A percentile compares a stretch with the other conserved stretches of the same genome.
These are phyloP conservation scores for Sciaenops ocellatus DNA, from an alignment of 2,797 vertebrate genomes.

Conservation along the genomic window DNA sequence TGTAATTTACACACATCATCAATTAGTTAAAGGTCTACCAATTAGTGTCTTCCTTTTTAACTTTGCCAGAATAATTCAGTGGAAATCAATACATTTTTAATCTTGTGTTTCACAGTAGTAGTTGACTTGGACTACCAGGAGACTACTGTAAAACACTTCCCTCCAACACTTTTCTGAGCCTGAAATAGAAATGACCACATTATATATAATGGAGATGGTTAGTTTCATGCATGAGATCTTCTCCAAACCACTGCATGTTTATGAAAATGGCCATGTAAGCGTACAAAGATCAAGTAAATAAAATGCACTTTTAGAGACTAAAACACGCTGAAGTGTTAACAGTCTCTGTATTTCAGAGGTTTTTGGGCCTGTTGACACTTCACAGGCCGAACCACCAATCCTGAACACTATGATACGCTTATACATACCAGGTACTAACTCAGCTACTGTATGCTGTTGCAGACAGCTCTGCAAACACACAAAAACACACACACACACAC, in stretches of 20 bases:
- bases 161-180: slow-evolving; percentile 26
- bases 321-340: slow-evolving; percentile 26
- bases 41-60: slow-evolving; percentile 74
- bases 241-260: slow-evolving; percentile 8
- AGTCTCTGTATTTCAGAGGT: slow-evolving; percentile 44
- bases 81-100: slow-evolving; percentile 77
- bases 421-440: slow-evolving; percentile 32
- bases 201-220: slow-evolving; percentile 6
- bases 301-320: slow-evolving; percentile 19
- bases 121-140: slow-evolving; percentile 59
- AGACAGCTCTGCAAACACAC: slow-evolving; percentile 24
- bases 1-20: slow-evolving; percentile 69
- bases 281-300: slow-evolving; percentile 8
- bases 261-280: slow-evolving; percentile 16
- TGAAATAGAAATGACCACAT: slow-evolving; percentile 28
- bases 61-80: slow-evolving; percentile 75
- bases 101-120: slow-evolving; percentile 50
- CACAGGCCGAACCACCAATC: slow-evolving; percentile 48
- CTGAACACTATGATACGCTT: slow-evolving; percentile 24
- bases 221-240: slow-evolving; percentile 12
- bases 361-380: slow-evolving; percentile 46
- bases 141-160: slow-evolving; percentile 43
- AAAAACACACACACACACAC: slow-evolving; percentile 10
- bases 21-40: slow-evolving; percentile 78
- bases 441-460: slow-evolving; percentile 17